Evolutionary conservation across 2,888 invertebrate species (phyloP), one percentile per base, ranked within the genome.

Genomic region (Lysandra bellargus): DNA sequence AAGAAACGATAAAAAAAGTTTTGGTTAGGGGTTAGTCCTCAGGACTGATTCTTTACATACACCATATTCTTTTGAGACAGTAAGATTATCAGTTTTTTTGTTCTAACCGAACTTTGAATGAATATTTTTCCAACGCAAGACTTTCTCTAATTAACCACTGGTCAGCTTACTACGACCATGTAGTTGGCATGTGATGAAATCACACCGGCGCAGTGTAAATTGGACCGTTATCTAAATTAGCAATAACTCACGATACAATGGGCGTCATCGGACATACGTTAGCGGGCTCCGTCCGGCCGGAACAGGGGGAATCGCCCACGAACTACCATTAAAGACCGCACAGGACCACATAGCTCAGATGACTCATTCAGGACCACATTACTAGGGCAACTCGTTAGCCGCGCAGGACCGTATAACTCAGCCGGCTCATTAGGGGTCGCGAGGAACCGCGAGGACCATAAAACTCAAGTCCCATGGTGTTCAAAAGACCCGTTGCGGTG

Each of bases 181-280:
- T 30, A 12, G 9, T 61, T 9, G 30, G 23, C 30, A 30, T 23
- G 64, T 64, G 4, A 64, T 23, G 30, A 30, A 30, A 64, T 64
- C 64, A 64, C 64, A 30, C 33, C 23, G 57, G 57, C 4, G 17
- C 57, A 14, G 69, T 69, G 33, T 69, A 37, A 2, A 69, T 61
- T 23, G 61, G 23, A 1, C 17, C 49, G 76, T 57, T 57, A 76
- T 57, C 76, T 76, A 76, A 76, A 76, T 76, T 76, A 53, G 57
- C 76, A 76, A 6, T 76, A 53, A 76, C 53, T 76, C 76, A 76
- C 57, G 30, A 76, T 57, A 76, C 76, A 76, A 76, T 76, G 57
- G 53, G 6, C 53, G 53, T 57, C 76, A 76, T 76, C 53, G 76
- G 75, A 75, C 53, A 75, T 75, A 33, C 76, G 76, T 75, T 75